phyloP scores from a whole-genome alignment of 2,113 vertebrate genomes.

The Pedionomus torquatus region DNA sequence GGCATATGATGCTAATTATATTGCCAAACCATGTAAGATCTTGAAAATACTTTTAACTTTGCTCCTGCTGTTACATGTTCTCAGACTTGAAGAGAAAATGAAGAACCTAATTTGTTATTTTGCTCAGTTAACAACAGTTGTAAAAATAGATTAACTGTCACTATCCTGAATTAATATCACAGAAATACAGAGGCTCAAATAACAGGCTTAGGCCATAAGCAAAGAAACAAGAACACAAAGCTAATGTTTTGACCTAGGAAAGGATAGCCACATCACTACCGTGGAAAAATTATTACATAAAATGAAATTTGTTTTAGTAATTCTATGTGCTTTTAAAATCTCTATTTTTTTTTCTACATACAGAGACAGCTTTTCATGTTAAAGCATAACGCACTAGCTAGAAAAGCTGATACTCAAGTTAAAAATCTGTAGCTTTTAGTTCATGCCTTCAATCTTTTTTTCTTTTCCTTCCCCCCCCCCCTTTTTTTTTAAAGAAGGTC shows the following conservation, averaged over 20 bases:
- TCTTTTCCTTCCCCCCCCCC: fast-evolving
- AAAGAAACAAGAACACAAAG: neutral
- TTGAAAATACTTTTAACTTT: conserved; percentile 16
- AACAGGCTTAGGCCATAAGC: neutral
- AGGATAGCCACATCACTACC: neutral
- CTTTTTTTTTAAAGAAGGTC: neutral
- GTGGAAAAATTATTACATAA: neutral
- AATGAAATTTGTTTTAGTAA: neutral
- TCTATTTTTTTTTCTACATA: conserved; percentile 1
- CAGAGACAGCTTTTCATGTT: conserved; percentile 31
- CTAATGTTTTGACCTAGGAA: neutral
- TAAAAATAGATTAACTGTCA: conserved; percentile 57
- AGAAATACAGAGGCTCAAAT: neutral
- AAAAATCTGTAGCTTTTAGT: conserved; percentile 49
- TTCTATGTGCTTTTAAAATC: neutral
- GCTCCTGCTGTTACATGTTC: neutral
- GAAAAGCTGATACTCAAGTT: conserved; percentile 31
- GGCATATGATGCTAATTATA: neutral
- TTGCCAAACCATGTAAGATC: neutral
- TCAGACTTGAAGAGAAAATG: conserved; percentile 26
- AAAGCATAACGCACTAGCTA: neutral
- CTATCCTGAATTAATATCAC: conserved; percentile 31
- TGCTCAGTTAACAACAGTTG: conserved; percentile 33
- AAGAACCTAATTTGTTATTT: conserved; percentile 32
- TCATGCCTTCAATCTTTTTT: neutral